Evolutionary conservation across 2,888 invertebrate species (phyloP).

Genomic region (Mythimna vitellina): DNA sequence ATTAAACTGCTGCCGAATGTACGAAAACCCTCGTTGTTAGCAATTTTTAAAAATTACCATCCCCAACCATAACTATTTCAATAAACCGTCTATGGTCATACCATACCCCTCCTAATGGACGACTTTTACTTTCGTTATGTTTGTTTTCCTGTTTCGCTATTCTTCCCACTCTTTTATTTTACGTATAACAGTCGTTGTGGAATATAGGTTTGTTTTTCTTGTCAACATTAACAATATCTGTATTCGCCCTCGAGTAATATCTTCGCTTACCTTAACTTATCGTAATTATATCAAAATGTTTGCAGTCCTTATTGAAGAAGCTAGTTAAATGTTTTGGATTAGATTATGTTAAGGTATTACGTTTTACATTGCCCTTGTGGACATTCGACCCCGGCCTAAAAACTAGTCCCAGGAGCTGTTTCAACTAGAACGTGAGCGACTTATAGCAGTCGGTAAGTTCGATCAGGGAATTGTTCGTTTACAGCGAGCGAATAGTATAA

Average conservation of each 20-base stretch:
- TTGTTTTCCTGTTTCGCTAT: constrained; percentile 79
- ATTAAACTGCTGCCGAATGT: constrained; percentile 86
- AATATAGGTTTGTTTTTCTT: constrained; percentile 72
- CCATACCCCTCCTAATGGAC: constrained; percentile 80
- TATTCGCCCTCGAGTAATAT: constrained; percentile 25
- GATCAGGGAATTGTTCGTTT: constrained; percentile 54
- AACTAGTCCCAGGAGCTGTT: constrained; percentile 48
- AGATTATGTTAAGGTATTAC: constrained; percentile 40
- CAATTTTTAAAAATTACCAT: constrained; percentile 88
- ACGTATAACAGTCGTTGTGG: constrained; percentile 73
- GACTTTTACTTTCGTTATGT: constrained; percentile 86
- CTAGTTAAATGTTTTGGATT: constrained; percentile 26
- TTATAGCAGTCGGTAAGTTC: constrained; percentile 49
- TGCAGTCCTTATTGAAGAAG: constrained; percentile 22
- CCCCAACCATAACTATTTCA: constrained; percentile 85
- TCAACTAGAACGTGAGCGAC: constrained; percentile 56
- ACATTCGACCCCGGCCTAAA: constrained; percentile 36
- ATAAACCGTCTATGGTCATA: constrained; percentile 87
- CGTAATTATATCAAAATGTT: constrained; percentile 33
- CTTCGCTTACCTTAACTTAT: constrained; percentile 24
- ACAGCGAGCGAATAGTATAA: constrained; percentile 34
- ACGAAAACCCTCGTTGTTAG: constrained; percentile 79
- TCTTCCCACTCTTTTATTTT: constrained; percentile 75
- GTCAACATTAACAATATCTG: constrained; percentile 58
- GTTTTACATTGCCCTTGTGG: constrained; percentile 35